phyloP scores from a whole-genome alignment of 2,888 invertebrate species.

The Epinotia bilunana region DNA sequence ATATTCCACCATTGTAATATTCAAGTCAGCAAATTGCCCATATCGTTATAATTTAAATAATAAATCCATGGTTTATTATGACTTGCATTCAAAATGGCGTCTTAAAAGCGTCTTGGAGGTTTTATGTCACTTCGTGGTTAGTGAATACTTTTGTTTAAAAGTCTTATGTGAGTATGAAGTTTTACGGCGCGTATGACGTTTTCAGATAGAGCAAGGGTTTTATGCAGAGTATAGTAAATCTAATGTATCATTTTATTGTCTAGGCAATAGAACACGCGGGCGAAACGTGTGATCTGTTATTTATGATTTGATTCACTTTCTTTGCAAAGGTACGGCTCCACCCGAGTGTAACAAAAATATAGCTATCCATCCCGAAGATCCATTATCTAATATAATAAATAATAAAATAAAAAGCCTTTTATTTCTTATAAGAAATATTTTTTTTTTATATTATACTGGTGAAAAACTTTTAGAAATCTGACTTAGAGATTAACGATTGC shows the following conservation, averaged over 20 bases:
- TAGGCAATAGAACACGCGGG: slow-evolving; percentile 40
- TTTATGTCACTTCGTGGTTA: slow-evolving; percentile 43
- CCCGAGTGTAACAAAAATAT: no score
- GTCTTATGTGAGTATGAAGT: not conserved
- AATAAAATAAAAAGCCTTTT: no score
- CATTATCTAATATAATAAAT: no score
- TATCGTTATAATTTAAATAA: slow-evolving; percentile 67
- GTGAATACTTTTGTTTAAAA: slow-evolving; percentile 18
- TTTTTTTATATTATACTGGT: no score
- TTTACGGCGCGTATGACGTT: not conserved
- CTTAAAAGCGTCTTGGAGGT: slow-evolving; percentile 54
- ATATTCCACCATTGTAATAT: slow-evolving; percentile 43
- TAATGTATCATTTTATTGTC: slow-evolving; percentile 52
- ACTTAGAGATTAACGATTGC: no score
- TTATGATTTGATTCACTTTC: slow-evolving; percentile 31
- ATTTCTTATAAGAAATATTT: no score
- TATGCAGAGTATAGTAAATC: slow-evolving; percentile 47
- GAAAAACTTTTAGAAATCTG: no score
- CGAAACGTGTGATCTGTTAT: slow-evolving; percentile 39
- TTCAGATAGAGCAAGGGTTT: slow-evolving; percentile 39
- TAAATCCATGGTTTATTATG: slow-evolving; percentile 64
- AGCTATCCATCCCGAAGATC: no score
- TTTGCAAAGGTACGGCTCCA: not conserved
- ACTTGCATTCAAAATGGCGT: slow-evolving; percentile 58
- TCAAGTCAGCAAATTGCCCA: slow-evolving; percentile 57